Percentiles rank a stretch among this genome's conserved stretches.
Evolutionary conservation across 2,797 vertebrate genomes (phyloP).

Genomic region (Siniperca undulata): DNA sequence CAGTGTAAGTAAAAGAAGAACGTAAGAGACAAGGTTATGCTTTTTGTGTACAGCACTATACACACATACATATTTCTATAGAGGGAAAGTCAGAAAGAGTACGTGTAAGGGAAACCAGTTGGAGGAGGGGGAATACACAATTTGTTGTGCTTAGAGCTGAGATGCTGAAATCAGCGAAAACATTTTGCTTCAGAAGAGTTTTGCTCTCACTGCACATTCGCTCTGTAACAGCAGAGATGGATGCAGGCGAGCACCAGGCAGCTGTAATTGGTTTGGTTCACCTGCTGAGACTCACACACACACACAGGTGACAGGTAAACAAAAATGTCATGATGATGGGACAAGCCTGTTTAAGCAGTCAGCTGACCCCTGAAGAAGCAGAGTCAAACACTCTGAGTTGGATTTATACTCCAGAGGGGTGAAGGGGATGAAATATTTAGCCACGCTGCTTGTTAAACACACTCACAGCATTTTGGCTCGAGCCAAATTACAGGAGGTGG

Average conservation of each 20-base stretch:
- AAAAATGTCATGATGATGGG: slow-evolving; percentile 39
- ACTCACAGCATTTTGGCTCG: background rate
- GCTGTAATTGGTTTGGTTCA: slow-evolving; percentile 56
- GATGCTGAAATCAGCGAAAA: slow-evolving; percentile 71
- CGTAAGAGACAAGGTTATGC: background rate
- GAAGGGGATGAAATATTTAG: slow-evolving; percentile 45
- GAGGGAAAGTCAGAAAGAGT: slow-evolving; percentile 7
- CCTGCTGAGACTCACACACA: slow-evolving; percentile 36
- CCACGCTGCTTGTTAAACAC: slow-evolving; percentile 17
- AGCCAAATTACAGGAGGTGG: slow-evolving; percentile 3
- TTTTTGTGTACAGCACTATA: background rate
- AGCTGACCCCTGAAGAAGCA: slow-evolving; percentile 29
- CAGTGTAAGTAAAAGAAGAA: too few species aligned
- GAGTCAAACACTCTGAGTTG: background rate
- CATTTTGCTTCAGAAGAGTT: slow-evolving; percentile 52
- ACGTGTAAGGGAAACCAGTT: slow-evolving; percentile 25
- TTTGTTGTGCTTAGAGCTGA: slow-evolving; percentile 57
- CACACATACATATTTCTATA: slow-evolving; percentile 3
- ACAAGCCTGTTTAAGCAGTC: slow-evolving; percentile 3
- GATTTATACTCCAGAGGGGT: background rate
- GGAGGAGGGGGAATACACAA: slow-evolving; percentile 38
- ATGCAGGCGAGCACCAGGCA: background rate
- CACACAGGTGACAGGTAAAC: slow-evolving; percentile 53
- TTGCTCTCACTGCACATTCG: slow-evolving; percentile 65
- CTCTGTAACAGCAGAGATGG: slow-evolving; percentile 31